Percentiles rank a stretch among this genome's conserved stretches.
Conservation (phyloP, 2,113 vertebrate species). For the Urocolius indicus region DNA sequence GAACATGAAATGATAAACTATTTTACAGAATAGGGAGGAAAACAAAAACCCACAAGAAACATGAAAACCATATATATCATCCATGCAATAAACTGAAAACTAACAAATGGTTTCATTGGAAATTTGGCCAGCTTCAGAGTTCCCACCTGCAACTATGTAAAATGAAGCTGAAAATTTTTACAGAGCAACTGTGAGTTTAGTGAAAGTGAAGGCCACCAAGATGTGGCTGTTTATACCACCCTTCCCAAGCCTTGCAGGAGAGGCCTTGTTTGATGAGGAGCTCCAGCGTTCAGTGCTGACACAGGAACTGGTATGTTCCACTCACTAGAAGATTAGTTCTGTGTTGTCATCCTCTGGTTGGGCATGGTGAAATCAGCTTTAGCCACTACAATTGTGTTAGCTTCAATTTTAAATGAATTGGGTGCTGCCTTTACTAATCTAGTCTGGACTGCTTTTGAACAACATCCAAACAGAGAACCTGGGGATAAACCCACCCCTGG, state of each 20-base stretch:
- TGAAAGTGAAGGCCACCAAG: background rate
- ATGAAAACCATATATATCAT: background rate
- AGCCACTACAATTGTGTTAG: background rate
- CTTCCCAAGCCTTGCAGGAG: background rate
- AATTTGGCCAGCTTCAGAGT: background rate
- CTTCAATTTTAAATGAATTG: background rate
- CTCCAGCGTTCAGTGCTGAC: background rate
- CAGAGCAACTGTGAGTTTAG: background rate
- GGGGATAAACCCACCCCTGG: background rate
- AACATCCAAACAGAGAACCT: background rate
- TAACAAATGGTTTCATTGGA: background rate
- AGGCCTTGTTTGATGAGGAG: background rate
- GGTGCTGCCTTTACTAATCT: background rate
- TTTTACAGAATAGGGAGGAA: background rate
- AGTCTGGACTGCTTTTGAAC: background rate
- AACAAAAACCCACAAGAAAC: slow-evolving; percentile 27
- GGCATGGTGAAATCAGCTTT: background rate
- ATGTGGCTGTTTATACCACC: background rate
- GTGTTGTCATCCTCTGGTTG: background rate
- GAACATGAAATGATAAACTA: background rate
- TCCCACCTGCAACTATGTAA: background rate
- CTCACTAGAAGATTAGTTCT: background rate
- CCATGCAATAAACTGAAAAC: background rate
- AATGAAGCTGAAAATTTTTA: background rate
- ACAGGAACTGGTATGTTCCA: background rate